A percentile compares a stretch with the other conserved stretches of the same genome.
phyloP scores from a whole-genome alignment of 2,888 invertebrate species.

The Laothoe populi region DNA sequence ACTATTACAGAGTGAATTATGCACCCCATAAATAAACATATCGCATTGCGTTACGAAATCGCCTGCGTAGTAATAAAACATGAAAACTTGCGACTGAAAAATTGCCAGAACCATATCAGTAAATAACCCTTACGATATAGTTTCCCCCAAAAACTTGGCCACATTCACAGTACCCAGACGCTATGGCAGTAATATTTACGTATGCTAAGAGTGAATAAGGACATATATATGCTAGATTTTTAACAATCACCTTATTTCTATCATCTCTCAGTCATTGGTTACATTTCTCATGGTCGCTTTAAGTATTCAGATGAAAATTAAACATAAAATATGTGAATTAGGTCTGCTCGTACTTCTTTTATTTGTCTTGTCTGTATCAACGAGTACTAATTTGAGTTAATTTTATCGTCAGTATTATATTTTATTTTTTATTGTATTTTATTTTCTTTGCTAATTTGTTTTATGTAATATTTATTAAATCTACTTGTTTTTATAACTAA shows the following conservation, averaged over 20 bases:
- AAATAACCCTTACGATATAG: slow-evolving; percentile 20
- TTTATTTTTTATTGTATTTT: no score
- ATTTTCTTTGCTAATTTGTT: no score
- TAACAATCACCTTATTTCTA: no score
- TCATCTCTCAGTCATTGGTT: no score
- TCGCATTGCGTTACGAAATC: not conserved
- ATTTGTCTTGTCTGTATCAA: no score
- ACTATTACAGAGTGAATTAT: no score
- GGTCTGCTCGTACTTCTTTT: no score
- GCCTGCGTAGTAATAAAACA: slow-evolving; percentile 14
- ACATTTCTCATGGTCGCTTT: no score
- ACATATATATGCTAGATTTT: not conserved
- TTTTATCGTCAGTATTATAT: no score
- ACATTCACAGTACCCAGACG: not conserved
- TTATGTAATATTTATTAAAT: not conserved
- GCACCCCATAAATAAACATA: slow-evolving; percentile 8
- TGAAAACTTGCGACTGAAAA: slow-evolving; percentile 16
- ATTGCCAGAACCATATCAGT: slow-evolving; percentile 18
- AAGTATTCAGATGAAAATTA: no score
- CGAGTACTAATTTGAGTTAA: no score
- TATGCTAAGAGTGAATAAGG: not conserved
- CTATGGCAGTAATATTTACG: not conserved
- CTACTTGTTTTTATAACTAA: not conserved
- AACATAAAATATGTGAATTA: no score
- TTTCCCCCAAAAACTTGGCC: slow-evolving; percentile 14